Base-by-base conservation (phyloP, 37 sponge, comb jelly and placozoan genomes). In the Halichondria panicea region DNA sequence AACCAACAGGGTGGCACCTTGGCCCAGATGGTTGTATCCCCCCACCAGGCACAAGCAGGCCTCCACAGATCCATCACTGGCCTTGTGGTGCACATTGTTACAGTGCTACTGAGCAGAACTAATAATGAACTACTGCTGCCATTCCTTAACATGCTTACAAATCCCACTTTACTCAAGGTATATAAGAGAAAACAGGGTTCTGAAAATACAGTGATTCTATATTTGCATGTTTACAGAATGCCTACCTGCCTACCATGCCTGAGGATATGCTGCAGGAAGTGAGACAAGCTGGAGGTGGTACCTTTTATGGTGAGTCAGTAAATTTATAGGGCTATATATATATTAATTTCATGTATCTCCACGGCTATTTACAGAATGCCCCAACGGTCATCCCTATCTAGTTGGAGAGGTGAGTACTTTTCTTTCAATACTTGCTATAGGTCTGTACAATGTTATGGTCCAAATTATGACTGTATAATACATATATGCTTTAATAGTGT, bases 321-420 rank as follows among this genome's bases (percentile, higher is more conserved):
- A 11, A 44, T 44, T 63, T 54, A 25, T 24, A 68, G 7, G 21
- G 55, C 30, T 40, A 34, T 34, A 30, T 62, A 21, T 19, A n/a
- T n/a, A n/a, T n/a, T n/a, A 33, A 57, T 32, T n/a, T n/a, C n/a
- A n/a, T n/a, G n/a, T n/a, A n/a, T n/a, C n/a, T n/a, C n/a, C n/a
- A n/a, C n/a, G n/a, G n/a, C n/a, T n/a, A n/a, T n/a, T n/a, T n/a
- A n/a, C n/a, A 83, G 89, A 72, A 59, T 91, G 92, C 56, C 79
- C 83, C 7, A 81, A 64, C 43, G 92, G 92, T 27, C 92, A 91
- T 78, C 87, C 84, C 9, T 90, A 90, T 55, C 76, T 81, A 18
- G 72, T 90, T 32, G 69, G 59, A 43, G 82, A 90, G 57, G 91
- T 86, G 48, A 81, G 72, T 48, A 21, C 19, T 68, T 3, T 65